Percentiles rank a stretch among this genome's conserved stretches.
phyloP scores from a whole-genome alignment of 1,140 invertebrate species.

The Drosophila prosaltans region DNA sequence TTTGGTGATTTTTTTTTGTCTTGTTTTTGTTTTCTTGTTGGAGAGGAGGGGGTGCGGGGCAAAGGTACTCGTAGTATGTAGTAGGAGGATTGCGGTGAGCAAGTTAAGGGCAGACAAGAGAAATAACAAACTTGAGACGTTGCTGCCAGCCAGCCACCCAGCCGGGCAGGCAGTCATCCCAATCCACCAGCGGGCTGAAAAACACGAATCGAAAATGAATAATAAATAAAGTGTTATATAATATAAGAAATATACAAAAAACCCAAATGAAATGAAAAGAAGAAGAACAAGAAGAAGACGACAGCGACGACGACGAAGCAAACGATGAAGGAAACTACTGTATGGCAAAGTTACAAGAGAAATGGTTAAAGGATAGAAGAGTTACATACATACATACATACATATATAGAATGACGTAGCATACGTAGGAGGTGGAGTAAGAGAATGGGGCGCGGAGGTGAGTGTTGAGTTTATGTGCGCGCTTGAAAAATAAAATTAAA shows the following conservation, averaged over 20 bases:
- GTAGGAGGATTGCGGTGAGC: conserved; percentile 56
- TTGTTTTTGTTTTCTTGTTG: background rate
- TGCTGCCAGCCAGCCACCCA: conserved; percentile 31
- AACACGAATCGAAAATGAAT: conserved; percentile 82
- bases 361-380: conserved; percentile 27
- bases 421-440: background rate
- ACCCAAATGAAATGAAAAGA: conserved; percentile 30
- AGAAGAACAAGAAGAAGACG: conserved; percentile 40
- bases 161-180: conserved; percentile 3
- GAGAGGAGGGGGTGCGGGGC: background rate
- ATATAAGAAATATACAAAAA: conserved; percentile 76
- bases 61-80: background rate
- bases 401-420: conserved; percentile 9
- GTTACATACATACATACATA: conserved; percentile 1
- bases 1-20: background rate
- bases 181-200: conserved; percentile 32
- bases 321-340: conserved; percentile 37
- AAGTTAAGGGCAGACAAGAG: conserved; percentile 74
- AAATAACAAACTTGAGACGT: conserved; percentile 79
- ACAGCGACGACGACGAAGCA: conserved; percentile 52
- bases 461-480: conserved; percentile 71
- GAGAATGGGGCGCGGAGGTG: background rate
- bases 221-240: conserved; percentile 82
- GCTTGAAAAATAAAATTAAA: conserved; percentile 82
- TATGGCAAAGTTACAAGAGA: background rate